phyloP scores from a whole-genome alignment of 2,888 invertebrate genomes.

The Drosophila acutilabella region DNA sequence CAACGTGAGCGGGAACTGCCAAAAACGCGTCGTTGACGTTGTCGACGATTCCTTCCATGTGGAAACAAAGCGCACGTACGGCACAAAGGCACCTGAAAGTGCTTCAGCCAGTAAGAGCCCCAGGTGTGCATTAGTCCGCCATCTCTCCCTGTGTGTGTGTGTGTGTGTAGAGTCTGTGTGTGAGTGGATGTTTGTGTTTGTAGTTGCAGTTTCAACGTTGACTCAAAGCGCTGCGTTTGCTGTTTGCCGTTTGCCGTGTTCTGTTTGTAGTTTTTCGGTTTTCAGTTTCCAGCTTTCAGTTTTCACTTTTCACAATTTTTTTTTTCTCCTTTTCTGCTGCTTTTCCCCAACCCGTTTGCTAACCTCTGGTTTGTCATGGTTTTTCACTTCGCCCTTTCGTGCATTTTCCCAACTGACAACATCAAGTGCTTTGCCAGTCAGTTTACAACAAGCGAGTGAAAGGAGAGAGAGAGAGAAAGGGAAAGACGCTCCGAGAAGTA shows the following conservation, averaged over 20 bases:
- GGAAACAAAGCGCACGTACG: slow-evolving; percentile 25
- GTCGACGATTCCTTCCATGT: slow-evolving; percentile 21
- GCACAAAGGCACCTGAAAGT: slow-evolving; percentile 66
- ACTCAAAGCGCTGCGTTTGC: slow-evolving; percentile 49
- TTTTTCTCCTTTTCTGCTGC: not conserved
- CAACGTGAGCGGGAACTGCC: slow-evolving; percentile 26
- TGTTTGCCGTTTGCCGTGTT: slow-evolving; percentile 41
- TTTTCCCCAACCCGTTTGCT: not conserved
- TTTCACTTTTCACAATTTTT: not conserved
- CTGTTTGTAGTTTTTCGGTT: slow-evolving; percentile 14
- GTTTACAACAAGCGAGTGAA: slow-evolving; percentile 16
- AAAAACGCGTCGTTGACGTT: slow-evolving; percentile 29
- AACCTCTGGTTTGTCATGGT: slow-evolving; percentile 12
- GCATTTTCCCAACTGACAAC: slow-evolving; percentile 61
- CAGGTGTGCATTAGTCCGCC: slow-evolving; percentile 44
- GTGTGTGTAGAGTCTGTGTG: slow-evolving; percentile 6
- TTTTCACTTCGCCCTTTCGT: slow-evolving; percentile 49
- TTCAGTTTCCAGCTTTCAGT: slow-evolving; percentile 1
- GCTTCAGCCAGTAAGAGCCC: slow-evolving; percentile 51
- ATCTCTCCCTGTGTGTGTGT: slow-evolving; percentile 1
- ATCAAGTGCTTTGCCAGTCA: slow-evolving; percentile 60
- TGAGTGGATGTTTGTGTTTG: slow-evolving; percentile 12
- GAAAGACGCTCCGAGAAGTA: slow-evolving; percentile 13
- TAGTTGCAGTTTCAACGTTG: slow-evolving; percentile 21
- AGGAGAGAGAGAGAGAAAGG: not conserved